A percentile compares a stretch with the other conserved stretches of the same genome.
Conservation (phyloP, 2,888 invertebrate genomes). For the Polyommatus icarus region DNA sequence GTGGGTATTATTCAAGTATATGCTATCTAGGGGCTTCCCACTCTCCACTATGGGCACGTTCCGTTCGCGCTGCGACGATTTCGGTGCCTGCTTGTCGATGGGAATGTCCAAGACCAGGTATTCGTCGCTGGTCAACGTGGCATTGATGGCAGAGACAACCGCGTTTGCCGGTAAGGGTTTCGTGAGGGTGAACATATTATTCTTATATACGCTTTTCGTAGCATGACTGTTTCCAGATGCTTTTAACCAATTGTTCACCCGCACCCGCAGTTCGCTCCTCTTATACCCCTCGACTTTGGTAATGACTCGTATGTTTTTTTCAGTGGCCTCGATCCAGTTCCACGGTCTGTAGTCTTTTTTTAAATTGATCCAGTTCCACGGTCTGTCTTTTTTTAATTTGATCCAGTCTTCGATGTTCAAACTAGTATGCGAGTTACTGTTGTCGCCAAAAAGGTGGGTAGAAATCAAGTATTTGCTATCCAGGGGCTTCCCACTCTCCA, state of each 20-base stretch:
- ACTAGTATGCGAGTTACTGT: no score
- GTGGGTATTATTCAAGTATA: constrained; percentile 49
- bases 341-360: no score
- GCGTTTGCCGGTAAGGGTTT: constrained; percentile 64
- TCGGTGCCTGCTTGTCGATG: constrained; percentile 44
- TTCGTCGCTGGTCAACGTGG: constrained; percentile 58
- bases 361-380: no score
- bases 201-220: no score
- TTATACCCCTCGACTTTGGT: no score
- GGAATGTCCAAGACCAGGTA: constrained; percentile 62
- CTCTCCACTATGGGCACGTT: constrained; percentile 56
- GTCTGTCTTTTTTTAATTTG: no score
- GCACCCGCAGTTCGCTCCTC: no score
- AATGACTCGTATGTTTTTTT: no score
- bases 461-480: constrained; percentile 46
- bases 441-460: constrained; percentile 42
- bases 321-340: no score
- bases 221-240: no score
- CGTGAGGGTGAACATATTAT: constrained; percentile 62
- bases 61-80: not conserved
- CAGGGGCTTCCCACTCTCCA: constrained; percentile 57
- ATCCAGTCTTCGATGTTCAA: no score
- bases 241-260: no score
- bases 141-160: constrained; percentile 60
- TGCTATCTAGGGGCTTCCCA: constrained; percentile 51